phyloP scores from a whole-genome alignment of 1,140 invertebrate species.

The Muscidifurax raptorellus region DNA sequence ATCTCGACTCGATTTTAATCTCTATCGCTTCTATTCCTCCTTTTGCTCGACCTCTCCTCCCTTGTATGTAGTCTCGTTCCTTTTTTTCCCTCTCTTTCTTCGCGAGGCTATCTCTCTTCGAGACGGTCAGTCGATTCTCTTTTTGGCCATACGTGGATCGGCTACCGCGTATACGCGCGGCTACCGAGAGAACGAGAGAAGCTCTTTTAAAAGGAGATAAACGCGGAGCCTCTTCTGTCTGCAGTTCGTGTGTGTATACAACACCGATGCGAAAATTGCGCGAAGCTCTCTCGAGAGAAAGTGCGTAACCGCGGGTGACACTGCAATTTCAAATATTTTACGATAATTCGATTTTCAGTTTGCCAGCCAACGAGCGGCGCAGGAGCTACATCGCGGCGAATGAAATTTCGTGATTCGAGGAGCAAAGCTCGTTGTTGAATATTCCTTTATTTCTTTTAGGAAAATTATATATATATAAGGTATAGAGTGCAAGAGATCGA shows the following conservation, averaged over 20 bases:
- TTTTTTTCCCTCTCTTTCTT: conserved; percentile 52
- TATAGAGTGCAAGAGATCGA: neutral
- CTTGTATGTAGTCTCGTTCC: conserved; percentile 9
- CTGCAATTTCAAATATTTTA: neutral
- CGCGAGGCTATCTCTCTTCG: conserved; percentile 28
- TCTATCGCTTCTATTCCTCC: conserved; percentile 37
- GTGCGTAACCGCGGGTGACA: neutral
- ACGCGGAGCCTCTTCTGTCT: conserved; percentile 54
- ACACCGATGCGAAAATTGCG: neutral
- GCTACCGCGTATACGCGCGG: conserved; percentile 66
- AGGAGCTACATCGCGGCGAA: neutral
- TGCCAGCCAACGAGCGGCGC: too few species aligned
- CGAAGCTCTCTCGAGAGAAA: neutral
- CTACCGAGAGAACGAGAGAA: conserved; percentile 49
- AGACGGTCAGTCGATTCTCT: conserved; percentile 16
- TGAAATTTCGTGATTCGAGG: neutral
- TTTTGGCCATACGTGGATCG: conserved; percentile 60
- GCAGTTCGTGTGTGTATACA: neutral
- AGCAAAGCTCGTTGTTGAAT: neutral
- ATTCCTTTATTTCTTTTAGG: too few species aligned
- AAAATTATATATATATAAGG: neutral
- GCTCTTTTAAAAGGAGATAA: conserved; percentile 30
- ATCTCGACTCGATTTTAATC: conserved; percentile 49
- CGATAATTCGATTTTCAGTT: neutral
- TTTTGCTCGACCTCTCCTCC: conserved; percentile 22